Evolutionary conservation across 2,888 invertebrate species (phyloP).

Genomic region (Scaptomyza reducta): DNA sequence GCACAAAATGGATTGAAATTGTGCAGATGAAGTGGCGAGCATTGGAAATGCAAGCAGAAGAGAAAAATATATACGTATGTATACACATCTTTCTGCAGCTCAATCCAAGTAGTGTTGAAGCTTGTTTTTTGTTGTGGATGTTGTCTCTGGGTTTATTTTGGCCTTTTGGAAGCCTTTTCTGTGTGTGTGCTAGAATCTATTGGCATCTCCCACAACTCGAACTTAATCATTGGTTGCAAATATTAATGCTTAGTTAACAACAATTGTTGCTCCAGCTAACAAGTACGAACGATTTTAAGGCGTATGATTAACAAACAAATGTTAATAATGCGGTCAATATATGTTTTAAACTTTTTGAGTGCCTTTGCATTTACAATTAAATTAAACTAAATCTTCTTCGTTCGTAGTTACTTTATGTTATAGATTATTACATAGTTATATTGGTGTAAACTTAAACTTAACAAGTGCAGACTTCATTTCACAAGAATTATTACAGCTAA

Average conservation of each 20-base stretch:
- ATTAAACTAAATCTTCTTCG: no score
- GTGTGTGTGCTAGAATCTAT: conserved; percentile 15
- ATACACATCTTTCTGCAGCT: conserved; percentile 45
- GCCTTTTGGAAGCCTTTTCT: conserved; percentile 8
- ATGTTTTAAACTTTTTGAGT: not conserved
- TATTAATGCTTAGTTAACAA: conserved; percentile 41
- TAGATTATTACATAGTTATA: not conserved
- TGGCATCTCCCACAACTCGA: conserved; percentile 23
- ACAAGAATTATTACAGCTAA: no score
- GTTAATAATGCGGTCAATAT: not conserved
- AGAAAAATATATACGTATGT: conserved; percentile 17
- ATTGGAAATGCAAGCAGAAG: conserved; percentile 26
- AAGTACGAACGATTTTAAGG: not conserved
- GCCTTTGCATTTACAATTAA: not conserved
- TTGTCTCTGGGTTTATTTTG: conserved; percentile 9
- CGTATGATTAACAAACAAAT: no score
- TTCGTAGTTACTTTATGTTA: no score
- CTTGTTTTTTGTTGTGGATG: conserved; percentile 26
- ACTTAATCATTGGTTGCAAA: conserved; percentile 30
- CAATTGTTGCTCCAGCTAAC: conserved; percentile 28
- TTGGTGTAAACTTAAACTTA: no score
- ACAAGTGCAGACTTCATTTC: no score
- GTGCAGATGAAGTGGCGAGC: conserved; percentile 47
- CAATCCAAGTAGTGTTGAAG: conserved; percentile 22
- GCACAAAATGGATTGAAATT: conserved; percentile 61